phyloP scores from a whole-genome alignment of 2,113 vertebrate species.

The Cebus imitator region DNA sequence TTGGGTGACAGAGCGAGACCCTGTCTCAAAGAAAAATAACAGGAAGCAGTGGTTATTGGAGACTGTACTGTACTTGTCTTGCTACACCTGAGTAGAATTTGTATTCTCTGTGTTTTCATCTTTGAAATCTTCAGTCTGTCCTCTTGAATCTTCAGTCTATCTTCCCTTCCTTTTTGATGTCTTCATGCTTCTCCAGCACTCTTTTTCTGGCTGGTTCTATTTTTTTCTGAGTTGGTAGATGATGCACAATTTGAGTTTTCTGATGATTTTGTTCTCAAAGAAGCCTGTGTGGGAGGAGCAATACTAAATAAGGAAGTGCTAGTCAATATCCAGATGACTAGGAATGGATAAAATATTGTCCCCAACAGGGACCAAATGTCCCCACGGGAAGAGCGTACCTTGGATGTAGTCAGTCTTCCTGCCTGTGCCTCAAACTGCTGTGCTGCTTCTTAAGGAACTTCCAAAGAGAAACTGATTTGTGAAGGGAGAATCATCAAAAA shows the following conservation, averaged over 20 bases:
- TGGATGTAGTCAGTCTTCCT: conserved; percentile 82
- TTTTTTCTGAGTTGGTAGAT: conserved; percentile 82
- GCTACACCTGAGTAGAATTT: conserved; percentile 95
- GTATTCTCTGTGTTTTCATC: conserved; percentile 96
- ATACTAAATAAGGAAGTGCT: conserved; percentile 88
- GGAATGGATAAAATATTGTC: conserved; percentile 89
- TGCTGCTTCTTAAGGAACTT: neutral
- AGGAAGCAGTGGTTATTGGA: neutral
- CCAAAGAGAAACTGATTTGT: neutral
- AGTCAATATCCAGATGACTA: conserved; percentile 92
- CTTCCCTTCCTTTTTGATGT: conserved; percentile 95
- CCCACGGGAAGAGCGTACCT: conserved; percentile 85
- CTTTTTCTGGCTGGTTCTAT: conserved; percentile 89
- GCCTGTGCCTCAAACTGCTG: conserved; percentile 70
- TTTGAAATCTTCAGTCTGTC: conserved; percentile 83
- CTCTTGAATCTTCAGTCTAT: conserved; percentile 90
- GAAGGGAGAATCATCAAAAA: neutral
- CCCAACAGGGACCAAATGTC: conserved; percentile 89
- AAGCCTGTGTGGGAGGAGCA: conserved; percentile 78
- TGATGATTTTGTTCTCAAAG: conserved; percentile 67
- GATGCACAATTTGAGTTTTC: conserved; percentile 70
- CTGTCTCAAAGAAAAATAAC: neutral
- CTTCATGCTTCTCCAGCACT: conserved; percentile 88
- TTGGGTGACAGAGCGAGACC: neutral
- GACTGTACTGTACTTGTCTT: conserved; percentile 41